Percentiles rank a stretch among this genome's conserved stretches.
These are phyloP conservation scores for Carollia perspicillata DNA, from an alignment of 2,113 vertebrate species.

Conservation along the genomic window DNA sequence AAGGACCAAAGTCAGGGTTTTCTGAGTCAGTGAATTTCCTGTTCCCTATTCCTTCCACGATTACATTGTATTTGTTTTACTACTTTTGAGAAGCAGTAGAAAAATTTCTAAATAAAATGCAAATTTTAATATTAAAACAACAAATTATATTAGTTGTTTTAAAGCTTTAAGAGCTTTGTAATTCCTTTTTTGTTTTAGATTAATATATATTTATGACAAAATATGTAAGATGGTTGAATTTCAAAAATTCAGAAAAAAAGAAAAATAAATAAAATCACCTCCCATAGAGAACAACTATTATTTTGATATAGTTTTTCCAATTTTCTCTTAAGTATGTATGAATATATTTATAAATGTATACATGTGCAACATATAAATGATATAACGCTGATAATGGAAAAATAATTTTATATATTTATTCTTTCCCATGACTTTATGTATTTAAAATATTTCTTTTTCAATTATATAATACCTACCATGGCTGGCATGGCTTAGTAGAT, in stretches of 20 bases:
- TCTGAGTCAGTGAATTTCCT: background rate
- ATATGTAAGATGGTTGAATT: background rate
- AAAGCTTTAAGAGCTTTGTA: background rate
- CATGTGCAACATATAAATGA: background rate
- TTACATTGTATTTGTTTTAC: background rate
- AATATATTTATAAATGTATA: background rate
- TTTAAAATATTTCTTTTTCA: background rate
- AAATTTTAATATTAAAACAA: background rate
- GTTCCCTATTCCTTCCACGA: background rate
- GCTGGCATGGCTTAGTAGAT: no score
- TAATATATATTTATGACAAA: background rate
- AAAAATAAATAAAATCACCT: conserved; percentile 11
- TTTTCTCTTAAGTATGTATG: background rate
- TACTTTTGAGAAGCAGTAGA: background rate
- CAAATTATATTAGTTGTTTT: background rate
- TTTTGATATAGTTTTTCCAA: background rate
- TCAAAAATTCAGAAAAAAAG: background rate
- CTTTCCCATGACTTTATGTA: background rate
- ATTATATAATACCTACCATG: no score
- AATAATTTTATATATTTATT: background rate
- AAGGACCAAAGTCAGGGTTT: background rate
- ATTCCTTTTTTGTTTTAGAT: background rate
- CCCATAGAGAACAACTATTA: background rate
- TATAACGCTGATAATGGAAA: background rate
- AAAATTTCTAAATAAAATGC: background rate